Percentiles rank a stretch among this genome's conserved stretches.
These are phyloP conservation scores for Nesogale talazaci DNA, from an alignment of 2,113 vertebrate genomes.

Conservation along the genomic window DNA sequence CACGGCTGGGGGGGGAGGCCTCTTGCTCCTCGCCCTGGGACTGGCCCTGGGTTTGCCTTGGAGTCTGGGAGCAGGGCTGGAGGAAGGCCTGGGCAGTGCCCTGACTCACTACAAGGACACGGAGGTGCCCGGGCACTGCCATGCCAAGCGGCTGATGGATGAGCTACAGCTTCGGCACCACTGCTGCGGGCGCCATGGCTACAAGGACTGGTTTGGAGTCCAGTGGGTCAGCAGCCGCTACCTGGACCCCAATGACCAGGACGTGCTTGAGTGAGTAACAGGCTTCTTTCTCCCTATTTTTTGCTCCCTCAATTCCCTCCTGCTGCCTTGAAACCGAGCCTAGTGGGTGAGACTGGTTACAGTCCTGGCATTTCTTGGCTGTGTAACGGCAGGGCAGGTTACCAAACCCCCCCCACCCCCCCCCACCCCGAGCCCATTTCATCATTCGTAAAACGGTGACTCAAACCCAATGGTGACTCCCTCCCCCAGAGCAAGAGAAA, in stretches of 20 bases:
- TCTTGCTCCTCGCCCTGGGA: constrained; percentile 79
- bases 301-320: background rate
- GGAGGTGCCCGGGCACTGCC: constrained; percentile 62
- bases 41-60: constrained; percentile 75
- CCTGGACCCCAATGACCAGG: constrained; percentile 81
- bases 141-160: constrained; percentile 90
- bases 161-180: constrained; percentile 90
- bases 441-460: background rate
- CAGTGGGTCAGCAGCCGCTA: constrained; percentile 79
- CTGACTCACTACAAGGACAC: constrained; percentile 75
- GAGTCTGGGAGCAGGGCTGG: constrained; percentile 85
- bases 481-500: too few species aligned
- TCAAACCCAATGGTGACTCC: too few species aligned
- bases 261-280: constrained; percentile 74
- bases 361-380: background rate
- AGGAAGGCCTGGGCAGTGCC: constrained; percentile 90
- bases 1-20: constrained; percentile 80
- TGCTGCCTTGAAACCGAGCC: background rate
- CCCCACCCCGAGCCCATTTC: background rate
- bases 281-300: background rate
- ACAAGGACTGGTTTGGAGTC: constrained; percentile 88
- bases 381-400: background rate
- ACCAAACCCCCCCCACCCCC: background rate
- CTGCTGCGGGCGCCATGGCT: constrained; percentile 91
- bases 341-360: background rate